Evolutionary conservation across 2,888 invertebrate genomes (phyloP).

Genomic region (Drosophila yooni): DNA sequence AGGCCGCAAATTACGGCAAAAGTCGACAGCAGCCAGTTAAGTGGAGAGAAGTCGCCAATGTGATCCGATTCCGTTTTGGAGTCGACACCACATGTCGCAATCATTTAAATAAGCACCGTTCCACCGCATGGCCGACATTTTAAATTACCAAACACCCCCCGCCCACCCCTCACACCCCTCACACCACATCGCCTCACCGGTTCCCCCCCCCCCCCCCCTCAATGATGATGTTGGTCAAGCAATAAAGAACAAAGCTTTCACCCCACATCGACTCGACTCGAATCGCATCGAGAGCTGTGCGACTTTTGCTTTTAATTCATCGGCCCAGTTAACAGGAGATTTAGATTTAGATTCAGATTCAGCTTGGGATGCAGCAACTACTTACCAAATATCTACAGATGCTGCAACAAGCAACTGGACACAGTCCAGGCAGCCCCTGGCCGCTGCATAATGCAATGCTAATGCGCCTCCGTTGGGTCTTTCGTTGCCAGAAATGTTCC

Average conservation of each 20-base stretch:
- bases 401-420: conserved; percentile 92
- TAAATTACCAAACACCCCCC: neutral
- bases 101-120: conserved; percentile 52
- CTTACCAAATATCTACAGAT: conserved; percentile 91
- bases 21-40: conserved; percentile 20
- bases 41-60: conserved; percentile 42
- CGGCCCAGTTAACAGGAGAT: conserved; percentile 3
- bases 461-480: conserved; percentile 88
- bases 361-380: conserved; percentile 1
- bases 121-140: conserved; percentile 27
- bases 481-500: conserved; percentile 84
- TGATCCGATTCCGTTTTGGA: conserved; percentile 27
- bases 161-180: neutral
- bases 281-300: conserved; percentile 7
- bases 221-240: neutral
- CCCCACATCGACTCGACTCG: conserved; percentile 24
- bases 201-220: neutral
- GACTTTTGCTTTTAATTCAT: conserved; percentile 49
- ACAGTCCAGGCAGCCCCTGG: conserved; percentile 93
- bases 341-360: neutral
- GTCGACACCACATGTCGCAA: conserved; percentile 40
- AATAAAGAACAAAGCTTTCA: conserved; percentile 59
- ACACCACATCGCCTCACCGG: neutral
- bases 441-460: conserved; percentile 94
- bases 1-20: conserved; percentile 42